These are phyloP conservation scores for Plumapathes pennacea DNA, from an alignment of 92 coral and sea anemone species.

Conservation along the genomic window DNA sequence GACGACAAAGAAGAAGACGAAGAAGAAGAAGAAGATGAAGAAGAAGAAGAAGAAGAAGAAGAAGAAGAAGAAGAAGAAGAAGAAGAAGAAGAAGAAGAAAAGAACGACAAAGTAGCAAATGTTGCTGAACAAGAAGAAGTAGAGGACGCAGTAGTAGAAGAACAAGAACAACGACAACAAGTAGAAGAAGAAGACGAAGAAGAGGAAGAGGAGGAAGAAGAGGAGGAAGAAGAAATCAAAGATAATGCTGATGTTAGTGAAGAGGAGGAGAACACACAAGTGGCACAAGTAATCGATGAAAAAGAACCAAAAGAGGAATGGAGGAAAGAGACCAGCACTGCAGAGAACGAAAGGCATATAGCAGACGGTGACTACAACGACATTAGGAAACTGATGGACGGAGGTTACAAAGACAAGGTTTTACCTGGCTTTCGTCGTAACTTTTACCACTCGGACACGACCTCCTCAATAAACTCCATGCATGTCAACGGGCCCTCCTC, in stretches of 20 bases:
- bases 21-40: neutral
- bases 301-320: neutral
- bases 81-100: neutral
- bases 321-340: too few relatives aligned
- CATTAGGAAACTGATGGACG: too few relatives aligned
- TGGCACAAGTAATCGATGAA: neutral
- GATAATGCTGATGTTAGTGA: slow-evolving; percentile 1
- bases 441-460: too few relatives aligned
- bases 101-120: neutral
- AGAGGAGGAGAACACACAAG: neutral
- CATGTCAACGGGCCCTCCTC: too few relatives aligned
- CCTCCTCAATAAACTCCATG: too few relatives aligned
- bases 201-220: neutral
- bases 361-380: too few relatives aligned
- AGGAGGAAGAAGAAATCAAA: neutral
- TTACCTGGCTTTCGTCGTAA: too few relatives aligned
- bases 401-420: too few relatives aligned
- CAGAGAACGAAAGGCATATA: too few relatives aligned
- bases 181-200: neutral
- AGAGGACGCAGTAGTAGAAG: neutral
- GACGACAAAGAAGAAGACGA: neutral
- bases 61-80: neutral
- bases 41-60: too few relatives aligned
- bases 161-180: neutral
- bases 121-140: neutral